Evolutionary conservation across 2,797 vertebrate species (phyloP).

Genomic region (Esox masquinongy): DNA sequence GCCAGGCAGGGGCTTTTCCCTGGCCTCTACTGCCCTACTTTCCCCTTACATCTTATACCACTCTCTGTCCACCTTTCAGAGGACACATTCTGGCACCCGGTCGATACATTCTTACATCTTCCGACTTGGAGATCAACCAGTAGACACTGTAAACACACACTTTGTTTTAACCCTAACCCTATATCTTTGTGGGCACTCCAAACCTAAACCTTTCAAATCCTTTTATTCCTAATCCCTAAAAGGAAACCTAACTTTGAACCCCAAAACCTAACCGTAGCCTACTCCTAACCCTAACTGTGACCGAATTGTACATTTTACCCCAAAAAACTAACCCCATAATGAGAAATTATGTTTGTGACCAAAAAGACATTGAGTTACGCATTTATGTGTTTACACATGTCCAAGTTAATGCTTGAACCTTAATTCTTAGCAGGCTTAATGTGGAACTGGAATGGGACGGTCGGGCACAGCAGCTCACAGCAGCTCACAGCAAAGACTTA

Average conservation of each 20-base stretch:
- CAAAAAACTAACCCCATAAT: no score
- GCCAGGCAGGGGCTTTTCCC: not conserved
- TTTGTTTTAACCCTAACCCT: no score
- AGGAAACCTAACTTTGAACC: no score
- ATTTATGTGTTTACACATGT: not conserved
- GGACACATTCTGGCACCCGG: constrained; percentile 61
- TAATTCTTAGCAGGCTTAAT: constrained; percentile 21
- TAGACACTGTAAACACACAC: constrained; percentile 29
- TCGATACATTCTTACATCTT: constrained; percentile 60
- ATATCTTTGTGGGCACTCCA: no score
- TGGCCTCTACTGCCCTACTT: not conserved
- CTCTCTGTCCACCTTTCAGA: constrained; percentile 10
- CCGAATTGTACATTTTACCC: no score
- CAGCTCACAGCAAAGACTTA: not conserved
- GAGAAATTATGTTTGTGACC: no score
- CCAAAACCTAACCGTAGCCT: no score
- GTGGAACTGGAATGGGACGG: constrained; percentile 20
- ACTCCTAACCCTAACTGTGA: no score
- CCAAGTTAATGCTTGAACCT: not conserved
- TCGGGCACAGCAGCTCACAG: constrained; percentile 4
- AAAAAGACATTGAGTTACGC: no score
- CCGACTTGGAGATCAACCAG: constrained; percentile 44
- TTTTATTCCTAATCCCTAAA: no score
- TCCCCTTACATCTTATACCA: no score
- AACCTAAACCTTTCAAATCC: no score